Percentiles rank a stretch among this genome's conserved stretches.
phyloP scores from a whole-genome alignment of 2,797 vertebrate genomes.

The Malacoctenus gilli region DNA sequence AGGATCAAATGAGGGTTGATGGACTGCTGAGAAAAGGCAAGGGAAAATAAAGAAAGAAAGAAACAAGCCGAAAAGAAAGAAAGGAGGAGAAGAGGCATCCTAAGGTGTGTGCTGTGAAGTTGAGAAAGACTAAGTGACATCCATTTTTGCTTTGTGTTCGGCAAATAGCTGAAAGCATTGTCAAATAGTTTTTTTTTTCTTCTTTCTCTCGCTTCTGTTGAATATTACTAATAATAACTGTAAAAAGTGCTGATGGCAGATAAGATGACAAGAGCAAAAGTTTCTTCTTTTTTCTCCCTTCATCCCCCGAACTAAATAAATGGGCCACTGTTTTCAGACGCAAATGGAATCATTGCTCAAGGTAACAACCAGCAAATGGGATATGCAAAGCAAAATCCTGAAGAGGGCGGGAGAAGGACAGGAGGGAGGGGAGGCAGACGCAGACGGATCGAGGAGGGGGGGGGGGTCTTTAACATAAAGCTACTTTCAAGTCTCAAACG shows the following conservation, averaged over 20 bases:
- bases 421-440: conserved; percentile 46
- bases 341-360: conserved; percentile 84
- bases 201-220: conserved; percentile 28
- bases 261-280: conserved; percentile 54
- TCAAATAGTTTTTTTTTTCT: conserved; percentile 43
- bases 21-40: conserved; percentile 44
- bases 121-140: conserved; percentile 43
- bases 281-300: conserved; percentile 12
- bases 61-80: background rate
- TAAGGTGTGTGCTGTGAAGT: conserved; percentile 23
- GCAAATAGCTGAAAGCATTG: conserved; percentile 65
- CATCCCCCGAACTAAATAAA: conserved; percentile 62
- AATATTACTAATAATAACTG: conserved; percentile 68
- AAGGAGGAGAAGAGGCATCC: conserved; percentile 17
- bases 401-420: conserved; percentile 57
- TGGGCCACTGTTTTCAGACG: conserved; percentile 65
- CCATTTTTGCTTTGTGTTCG: conserved; percentile 50
- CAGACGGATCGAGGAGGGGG: conserved; percentile 43
- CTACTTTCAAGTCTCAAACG: conserved; percentile 40
- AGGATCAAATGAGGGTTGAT: conserved; percentile 58
- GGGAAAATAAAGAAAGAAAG: conserved; percentile 12
- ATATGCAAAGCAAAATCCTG: conserved; percentile 80
- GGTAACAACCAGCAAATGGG: conserved; percentile 85
- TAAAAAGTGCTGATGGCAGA: conserved; percentile 61
- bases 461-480: conserved; percentile 38